phyloP scores from a whole-genome alignment of 37 sponge, comb jelly and placozoan species.

The Agelas oroides region DNA sequence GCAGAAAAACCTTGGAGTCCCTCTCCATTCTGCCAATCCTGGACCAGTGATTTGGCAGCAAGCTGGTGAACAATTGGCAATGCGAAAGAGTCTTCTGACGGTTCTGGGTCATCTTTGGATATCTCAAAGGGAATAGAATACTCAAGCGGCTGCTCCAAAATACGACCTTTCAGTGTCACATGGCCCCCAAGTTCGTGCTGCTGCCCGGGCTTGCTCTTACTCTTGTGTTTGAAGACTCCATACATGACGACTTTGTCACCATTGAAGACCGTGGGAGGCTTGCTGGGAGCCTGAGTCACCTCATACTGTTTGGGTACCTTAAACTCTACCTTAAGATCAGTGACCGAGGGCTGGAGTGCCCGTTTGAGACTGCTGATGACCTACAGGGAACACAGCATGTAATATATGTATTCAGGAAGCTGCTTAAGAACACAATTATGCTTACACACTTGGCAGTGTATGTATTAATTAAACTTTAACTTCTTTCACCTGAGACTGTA shows the following conservation, averaged over 20 bases:
- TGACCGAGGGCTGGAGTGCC: slow-evolving; percentile 40
- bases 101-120: background rate
- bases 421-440: background rate
- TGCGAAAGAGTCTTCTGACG: background rate
- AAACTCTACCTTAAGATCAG: slow-evolving; percentile 15
- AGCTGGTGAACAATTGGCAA: slow-evolving; percentile 76
- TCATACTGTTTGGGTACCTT: slow-evolving; percentile 11
- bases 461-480: no score
- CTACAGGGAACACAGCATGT: slow-evolving; percentile 9
- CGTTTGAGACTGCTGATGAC: slow-evolving; percentile 49
- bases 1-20: slow-evolving; percentile 3
- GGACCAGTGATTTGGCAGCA: slow-evolving; percentile 73
- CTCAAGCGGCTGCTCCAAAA: slow-evolving; percentile 32
- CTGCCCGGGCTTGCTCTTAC: background rate
- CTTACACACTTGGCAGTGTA: no score
- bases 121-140: slow-evolving; percentile 26
- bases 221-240: slow-evolving; percentile 31
- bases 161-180: slow-evolving; percentile 28
- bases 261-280: slow-evolving; percentile 57
- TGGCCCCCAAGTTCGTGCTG: background rate
- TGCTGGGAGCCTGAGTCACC: slow-evolving; percentile 31
- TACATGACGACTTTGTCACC: slow-evolving; percentile 63
- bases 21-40: slow-evolving; percentile 39
- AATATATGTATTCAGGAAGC: no score
- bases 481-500: no score